phyloP scores from a whole-genome alignment of 64 coral and sea anemone genomes.

The Pocillopora verrucosa region DNA sequence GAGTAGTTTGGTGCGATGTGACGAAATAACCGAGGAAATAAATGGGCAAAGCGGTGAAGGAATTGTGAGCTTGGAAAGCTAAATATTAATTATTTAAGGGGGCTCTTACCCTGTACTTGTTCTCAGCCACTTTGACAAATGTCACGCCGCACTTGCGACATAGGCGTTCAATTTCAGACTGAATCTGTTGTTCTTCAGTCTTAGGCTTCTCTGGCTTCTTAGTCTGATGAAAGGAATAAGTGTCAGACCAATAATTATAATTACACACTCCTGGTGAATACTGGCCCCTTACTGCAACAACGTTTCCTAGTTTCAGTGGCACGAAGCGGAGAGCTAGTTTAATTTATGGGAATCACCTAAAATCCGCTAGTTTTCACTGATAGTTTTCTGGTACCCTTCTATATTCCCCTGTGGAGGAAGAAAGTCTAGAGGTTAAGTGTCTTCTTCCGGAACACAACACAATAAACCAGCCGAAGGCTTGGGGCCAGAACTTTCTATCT shows the following conservation, averaged over 20 bases:
- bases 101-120: constrained; percentile 82
- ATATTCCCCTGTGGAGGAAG: no score
- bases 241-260: neutral
- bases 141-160: constrained; percentile 48
- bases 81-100: no score
- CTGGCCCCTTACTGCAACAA: neutral
- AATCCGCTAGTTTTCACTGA: neutral
- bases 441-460: no score
- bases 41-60: no score
- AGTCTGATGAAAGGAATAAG: neutral
- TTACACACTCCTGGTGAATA: neutral
- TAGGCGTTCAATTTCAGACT: constrained; percentile 67
- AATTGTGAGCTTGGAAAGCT: no score
- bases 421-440: no score
- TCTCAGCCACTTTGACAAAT: constrained; percentile 85
- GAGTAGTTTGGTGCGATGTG: no score
- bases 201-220: constrained; percentile 90
- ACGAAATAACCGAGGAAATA: no score
- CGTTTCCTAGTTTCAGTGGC: neutral
- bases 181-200: constrained; percentile 70
- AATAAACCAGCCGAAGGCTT: no score
- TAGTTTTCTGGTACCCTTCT: no score
- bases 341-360: neutral
- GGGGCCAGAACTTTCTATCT: no score
- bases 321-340: no score